Percentiles rank a stretch among this genome's conserved stretches.
These are phyloP conservation scores for Tortricodes alternella DNA, from an alignment of 2,888 invertebrate species.

Conservation along the genomic window DNA sequence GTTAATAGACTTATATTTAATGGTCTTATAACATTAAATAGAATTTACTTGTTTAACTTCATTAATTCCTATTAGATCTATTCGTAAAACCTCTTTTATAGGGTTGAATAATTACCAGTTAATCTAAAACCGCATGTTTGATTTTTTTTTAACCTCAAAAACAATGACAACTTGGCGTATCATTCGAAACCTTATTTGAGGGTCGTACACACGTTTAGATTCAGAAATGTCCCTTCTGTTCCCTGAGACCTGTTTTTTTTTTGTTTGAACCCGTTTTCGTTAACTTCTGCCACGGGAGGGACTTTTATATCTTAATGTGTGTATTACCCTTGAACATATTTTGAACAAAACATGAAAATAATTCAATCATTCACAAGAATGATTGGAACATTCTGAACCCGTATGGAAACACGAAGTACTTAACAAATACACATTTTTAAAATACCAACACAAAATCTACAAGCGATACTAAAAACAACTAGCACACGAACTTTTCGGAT, in stretches of 20 bases:
- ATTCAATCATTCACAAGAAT: not conserved
- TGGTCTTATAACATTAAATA: constrained; percentile 25
- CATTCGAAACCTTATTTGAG: too few relatives aligned
- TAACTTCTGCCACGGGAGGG: too few relatives aligned
- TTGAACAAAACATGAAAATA: too few relatives aligned
- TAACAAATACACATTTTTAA: constrained; percentile 5
- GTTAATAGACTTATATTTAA: constrained; percentile 22
- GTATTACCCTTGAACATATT: too few relatives aligned
- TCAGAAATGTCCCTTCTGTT: too few relatives aligned
- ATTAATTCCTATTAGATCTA: constrained; percentile 8
- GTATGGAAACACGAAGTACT: constrained; percentile 24
- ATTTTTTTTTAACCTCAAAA: not conserved
- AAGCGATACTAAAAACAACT: constrained; percentile 6
- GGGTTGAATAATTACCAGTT: too few relatives aligned
- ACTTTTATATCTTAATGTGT: too few relatives aligned
- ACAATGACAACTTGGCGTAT: too few relatives aligned
- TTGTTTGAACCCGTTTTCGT: too few relatives aligned
- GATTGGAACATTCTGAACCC: constrained; percentile 13
- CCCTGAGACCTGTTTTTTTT: too few relatives aligned
- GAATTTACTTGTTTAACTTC: constrained; percentile 6
- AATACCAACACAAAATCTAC: constrained; percentile 5
- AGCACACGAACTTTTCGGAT: not conserved
- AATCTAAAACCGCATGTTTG: not conserved
- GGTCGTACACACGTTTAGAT: too few relatives aligned
- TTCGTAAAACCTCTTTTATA: not conserved